phyloP scores from a whole-genome alignment of 2,113 vertebrate species.

The Pelusios castaneus region DNA sequence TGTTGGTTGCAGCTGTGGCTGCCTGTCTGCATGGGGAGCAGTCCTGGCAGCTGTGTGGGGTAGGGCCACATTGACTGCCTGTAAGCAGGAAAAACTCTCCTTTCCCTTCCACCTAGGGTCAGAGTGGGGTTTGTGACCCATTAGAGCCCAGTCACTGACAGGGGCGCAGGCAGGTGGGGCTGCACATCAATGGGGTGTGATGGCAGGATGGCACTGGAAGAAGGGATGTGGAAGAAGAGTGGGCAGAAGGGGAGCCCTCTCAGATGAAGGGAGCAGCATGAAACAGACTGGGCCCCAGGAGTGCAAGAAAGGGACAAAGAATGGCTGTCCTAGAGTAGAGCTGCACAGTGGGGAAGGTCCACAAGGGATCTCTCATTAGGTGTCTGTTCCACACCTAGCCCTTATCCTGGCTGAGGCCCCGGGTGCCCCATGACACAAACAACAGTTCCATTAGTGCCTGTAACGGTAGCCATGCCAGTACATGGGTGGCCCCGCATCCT shows the following conservation, averaged over 20 bases:
- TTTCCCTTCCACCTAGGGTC: background rate
- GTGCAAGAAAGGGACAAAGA: background rate
- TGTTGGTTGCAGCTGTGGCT: background rate
- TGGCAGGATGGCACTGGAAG: background rate
- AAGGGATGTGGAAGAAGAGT: background rate
- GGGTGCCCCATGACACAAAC: too few species aligned
- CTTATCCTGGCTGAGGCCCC: too few species aligned
- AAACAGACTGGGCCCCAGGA: background rate
- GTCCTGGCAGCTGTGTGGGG: fast-evolving
- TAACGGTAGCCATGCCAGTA: too few species aligned
- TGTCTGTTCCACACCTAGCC: too few species aligned
- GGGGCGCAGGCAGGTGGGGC: background rate
- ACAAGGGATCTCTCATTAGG: too few species aligned
- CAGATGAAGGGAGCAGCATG: background rate
- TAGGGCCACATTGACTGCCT: fast-evolving
- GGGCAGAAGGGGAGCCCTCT: fast-evolving
- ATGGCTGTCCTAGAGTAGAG: too few species aligned
- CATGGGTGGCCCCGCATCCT: too few species aligned
- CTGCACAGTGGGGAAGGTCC: too few species aligned
- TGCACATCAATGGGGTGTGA: fast-evolving
- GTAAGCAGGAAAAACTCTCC: background rate
- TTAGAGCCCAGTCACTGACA: background rate
- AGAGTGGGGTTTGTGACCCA: too few species aligned
- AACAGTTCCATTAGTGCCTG: too few species aligned
- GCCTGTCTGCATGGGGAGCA: background rate